Percentiles rank a stretch among this genome's conserved stretches.
Evolutionary conservation across 2,113 vertebrate genomes (phyloP).

Genomic region (Gambusia holbrooki): DNA sequence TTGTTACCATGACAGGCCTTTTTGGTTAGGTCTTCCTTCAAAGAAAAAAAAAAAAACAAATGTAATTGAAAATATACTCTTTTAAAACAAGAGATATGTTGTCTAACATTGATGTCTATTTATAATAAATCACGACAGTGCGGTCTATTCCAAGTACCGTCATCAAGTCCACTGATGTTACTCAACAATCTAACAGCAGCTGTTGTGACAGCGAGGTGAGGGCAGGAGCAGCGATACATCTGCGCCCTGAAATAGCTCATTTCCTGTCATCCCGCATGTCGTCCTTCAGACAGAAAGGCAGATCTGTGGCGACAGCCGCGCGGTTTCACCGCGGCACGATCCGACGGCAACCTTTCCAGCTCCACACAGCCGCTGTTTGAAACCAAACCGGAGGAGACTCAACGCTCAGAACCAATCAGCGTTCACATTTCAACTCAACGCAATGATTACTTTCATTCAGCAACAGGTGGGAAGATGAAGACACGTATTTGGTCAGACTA

Average conservation of each 20-base stretch:
- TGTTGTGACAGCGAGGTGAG: constrained; percentile 22
- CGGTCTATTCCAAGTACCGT: not conserved
- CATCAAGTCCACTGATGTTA: not conserved
- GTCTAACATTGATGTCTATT: not conserved
- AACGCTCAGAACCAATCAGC: constrained; percentile 28
- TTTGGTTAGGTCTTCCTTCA: not conserved
- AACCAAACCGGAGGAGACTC: constrained; percentile 11
- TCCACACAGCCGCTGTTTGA: constrained; percentile 25
- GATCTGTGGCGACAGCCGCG: constrained; percentile 47
- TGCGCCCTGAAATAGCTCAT: constrained; percentile 28
- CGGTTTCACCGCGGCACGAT: constrained; percentile 14
- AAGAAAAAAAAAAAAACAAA: not conserved
- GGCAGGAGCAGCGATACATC: constrained; percentile 3
- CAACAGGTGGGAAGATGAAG: not conserved
- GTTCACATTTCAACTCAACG: constrained; percentile 29
- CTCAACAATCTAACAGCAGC: constrained; percentile 24
- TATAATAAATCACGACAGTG: not conserved
- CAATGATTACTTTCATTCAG: constrained; percentile 29
- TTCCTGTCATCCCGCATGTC: constrained; percentile 47
- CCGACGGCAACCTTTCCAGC: constrained; percentile 58
- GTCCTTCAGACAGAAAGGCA: constrained; percentile 1
- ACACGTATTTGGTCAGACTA: not conserved
- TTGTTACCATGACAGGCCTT: too few species aligned
- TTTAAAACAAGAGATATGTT: not conserved
- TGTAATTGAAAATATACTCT: too few species aligned